Percentiles rank a stretch among this genome's conserved stretches.
phyloP scores from a whole-genome alignment of 2,113 vertebrate genomes.

The Ramphastos sulfuratus region DNA sequence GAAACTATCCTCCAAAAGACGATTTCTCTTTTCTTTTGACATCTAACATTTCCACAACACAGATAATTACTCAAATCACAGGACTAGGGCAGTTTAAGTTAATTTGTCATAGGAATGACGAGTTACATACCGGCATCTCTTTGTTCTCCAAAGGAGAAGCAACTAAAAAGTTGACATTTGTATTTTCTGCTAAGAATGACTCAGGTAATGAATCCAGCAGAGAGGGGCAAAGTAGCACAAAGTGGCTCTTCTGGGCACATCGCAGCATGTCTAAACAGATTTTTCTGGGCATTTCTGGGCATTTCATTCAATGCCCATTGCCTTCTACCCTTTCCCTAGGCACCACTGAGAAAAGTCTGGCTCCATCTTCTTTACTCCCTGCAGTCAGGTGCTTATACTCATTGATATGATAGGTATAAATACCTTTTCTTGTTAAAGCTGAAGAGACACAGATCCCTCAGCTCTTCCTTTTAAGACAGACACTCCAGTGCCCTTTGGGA shows the following conservation, averaged over 20 bases:
- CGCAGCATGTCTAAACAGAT: neutral
- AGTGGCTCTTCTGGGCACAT: neutral
- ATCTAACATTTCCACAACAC: neutral
- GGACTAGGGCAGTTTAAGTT: neutral
- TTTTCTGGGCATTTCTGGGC: no score
- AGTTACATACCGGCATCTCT: neutral
- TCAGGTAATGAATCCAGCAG: fast-evolving
- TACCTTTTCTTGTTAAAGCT: neutral
- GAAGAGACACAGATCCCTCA: neutral
- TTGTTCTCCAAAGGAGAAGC: neutral
- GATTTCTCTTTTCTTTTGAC: neutral
- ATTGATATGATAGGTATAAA: neutral
- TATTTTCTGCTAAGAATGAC: neutral
- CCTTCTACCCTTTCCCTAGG: neutral
- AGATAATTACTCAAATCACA: neutral
- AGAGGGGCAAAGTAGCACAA: neutral
- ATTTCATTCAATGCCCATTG: neutral
- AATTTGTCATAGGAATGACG: neutral
- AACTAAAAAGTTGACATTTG: neutral
- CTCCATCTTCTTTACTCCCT: neutral
- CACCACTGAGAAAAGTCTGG: neutral
- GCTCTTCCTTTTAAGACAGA: neutral
- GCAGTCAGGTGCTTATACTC: neutral
- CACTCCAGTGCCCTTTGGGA: neutral
- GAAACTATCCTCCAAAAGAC: neutral